phyloP scores from a whole-genome alignment of 2,113 vertebrate species.

The Pan troglodytes region DNA sequence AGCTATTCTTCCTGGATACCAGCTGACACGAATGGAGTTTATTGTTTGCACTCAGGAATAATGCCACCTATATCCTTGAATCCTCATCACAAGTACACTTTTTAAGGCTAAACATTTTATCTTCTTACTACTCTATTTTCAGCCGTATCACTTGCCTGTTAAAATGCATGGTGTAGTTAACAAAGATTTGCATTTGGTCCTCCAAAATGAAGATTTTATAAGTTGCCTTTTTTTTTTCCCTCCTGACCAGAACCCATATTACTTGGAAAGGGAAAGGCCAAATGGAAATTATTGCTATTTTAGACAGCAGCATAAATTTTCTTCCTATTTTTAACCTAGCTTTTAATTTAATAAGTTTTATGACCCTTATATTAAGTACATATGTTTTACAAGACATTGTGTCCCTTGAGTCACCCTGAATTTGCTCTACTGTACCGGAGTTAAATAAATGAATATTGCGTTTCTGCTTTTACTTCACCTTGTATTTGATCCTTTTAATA shows the following conservation, averaged over 20 bases:
- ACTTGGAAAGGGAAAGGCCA: conserved; percentile 85
- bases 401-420: conserved; percentile 95
- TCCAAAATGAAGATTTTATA: conserved; percentile 76
- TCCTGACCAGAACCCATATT: conserved; percentile 75
- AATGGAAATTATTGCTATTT: conserved; percentile 91
- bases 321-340: conserved; percentile 96
- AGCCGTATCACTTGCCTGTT: conserved; percentile 53
- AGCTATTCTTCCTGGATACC: background rate
- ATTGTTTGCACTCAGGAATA: background rate
- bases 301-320: conserved; percentile 96
- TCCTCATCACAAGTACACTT: background rate
- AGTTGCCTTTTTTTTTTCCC: conserved; percentile 39
- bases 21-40: conserved; percentile 4
- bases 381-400: conserved; percentile 97
- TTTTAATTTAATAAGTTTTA: conserved; percentile 99
- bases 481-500: conserved; percentile 82
- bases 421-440: conserved; percentile 85
- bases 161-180: background rate
- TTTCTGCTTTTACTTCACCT: conserved; percentile 83
- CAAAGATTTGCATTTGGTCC: conserved; percentile 65
- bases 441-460: conserved; percentile 87
- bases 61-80: background rate
- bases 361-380: conserved; percentile 97
- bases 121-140: conserved; percentile 25
- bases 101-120: background rate